These are phyloP conservation scores for Plebejus anna DNA, from an alignment of 2,888 invertebrate genomes.

Conservation along the genomic window DNA sequence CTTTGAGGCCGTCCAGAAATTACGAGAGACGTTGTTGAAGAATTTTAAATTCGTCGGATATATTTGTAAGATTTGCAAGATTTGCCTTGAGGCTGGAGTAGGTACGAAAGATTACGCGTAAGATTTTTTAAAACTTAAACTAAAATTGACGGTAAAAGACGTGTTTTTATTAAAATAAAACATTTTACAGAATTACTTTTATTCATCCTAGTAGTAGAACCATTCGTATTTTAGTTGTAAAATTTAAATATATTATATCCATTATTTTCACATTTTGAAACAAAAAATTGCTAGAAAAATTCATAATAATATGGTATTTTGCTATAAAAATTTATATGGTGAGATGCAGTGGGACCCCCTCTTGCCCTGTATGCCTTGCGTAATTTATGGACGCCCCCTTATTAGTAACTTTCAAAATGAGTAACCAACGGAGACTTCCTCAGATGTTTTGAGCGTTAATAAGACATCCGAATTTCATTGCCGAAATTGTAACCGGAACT, in stretches of 20 bases:
- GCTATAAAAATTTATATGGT: background rate
- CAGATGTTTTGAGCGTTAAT: constrained; percentile 27
- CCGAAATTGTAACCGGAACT: background rate
- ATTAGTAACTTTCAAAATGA: constrained; percentile 25
- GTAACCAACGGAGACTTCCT: background rate
- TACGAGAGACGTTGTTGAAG: background rate
- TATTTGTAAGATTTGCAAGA: background rate
- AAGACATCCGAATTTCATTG: constrained; percentile 20
- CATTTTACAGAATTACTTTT: background rate
- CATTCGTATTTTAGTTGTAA: no score
- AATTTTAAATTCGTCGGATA: background rate
- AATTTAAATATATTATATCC: no score
- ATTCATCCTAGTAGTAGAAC: no score
- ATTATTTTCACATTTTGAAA: no score
- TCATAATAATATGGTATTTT: no score
- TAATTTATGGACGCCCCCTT: background rate
- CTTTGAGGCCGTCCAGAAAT: background rate
- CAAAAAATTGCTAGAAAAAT: no score
- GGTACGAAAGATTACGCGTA: background rate
- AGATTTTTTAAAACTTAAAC: background rate
- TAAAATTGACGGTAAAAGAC: background rate
- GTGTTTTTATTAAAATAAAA: background rate
- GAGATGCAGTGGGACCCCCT: background rate
- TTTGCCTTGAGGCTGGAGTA: background rate
- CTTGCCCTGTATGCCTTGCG: background rate